Conservation (phyloP, 2,888 invertebrate species). For the Abrostola tripartita region DNA sequence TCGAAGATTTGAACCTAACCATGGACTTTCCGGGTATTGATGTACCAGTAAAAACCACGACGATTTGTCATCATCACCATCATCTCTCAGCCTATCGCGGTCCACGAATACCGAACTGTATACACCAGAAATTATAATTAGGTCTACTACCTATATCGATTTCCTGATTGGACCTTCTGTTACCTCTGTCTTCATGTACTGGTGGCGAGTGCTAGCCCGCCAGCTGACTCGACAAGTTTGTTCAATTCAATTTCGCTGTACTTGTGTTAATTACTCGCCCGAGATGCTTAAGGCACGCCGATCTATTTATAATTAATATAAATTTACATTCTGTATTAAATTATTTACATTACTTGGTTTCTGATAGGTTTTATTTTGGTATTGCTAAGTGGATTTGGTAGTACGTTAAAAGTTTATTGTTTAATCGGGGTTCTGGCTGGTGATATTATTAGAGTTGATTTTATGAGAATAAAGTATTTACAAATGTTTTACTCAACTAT, state of each 20-base stretch:
- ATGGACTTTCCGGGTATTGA: too few relatives aligned
- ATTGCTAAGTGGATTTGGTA: conserved; percentile 3
- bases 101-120: too few relatives aligned
- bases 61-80: too few relatives aligned
- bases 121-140: too few relatives aligned
- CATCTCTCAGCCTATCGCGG: too few relatives aligned
- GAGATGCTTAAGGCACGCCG: conserved; percentile 35
- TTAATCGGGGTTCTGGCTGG: too few relatives aligned
- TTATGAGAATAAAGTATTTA: too few relatives aligned
- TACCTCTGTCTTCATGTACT: not conserved
- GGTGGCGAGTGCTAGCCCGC: conserved; percentile 30
- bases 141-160: too few relatives aligned
- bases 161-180: conserved; percentile 6
- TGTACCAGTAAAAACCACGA: too few relatives aligned
- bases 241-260: conserved; percentile 56
- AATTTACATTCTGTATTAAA: conserved; percentile 9
- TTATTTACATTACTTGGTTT: conserved; percentile 5
- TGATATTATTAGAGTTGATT: too few relatives aligned
- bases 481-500: too few relatives aligned
- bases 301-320: conserved; percentile 19
- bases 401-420: not conserved
- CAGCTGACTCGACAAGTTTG: conserved; percentile 49
- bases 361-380: conserved; percentile 5
- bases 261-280: conserved; percentile 55
- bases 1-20: too few relatives aligned